Conservation (phyloP, 2,113 vertebrate species). For the Ctenodactylus gundi region DNA sequence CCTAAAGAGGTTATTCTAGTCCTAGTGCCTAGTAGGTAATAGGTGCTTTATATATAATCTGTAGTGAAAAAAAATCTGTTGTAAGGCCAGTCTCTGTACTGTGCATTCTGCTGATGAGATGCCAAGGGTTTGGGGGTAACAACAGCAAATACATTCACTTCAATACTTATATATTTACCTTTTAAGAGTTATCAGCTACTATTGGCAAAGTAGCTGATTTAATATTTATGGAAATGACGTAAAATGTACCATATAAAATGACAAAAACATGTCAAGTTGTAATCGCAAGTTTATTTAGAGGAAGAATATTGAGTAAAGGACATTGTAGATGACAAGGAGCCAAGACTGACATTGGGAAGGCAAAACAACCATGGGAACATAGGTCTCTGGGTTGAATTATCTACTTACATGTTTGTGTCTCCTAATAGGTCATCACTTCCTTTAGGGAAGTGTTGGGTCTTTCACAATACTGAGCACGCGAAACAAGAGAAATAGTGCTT, state of each 20-base stretch:
- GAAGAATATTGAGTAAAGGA: background rate
- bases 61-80: background rate
- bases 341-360: background rate
- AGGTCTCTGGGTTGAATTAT: background rate
- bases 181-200: background rate
- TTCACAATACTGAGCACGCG: background rate
- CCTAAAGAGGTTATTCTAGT: background rate
- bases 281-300: background rate
- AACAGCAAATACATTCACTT: background rate
- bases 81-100: background rate
- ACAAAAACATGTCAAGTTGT: background rate
- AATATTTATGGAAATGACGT: background rate
- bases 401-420: background rate
- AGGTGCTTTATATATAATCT: background rate
- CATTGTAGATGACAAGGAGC: background rate
- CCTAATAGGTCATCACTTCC: background rate
- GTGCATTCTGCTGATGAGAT: background rate
- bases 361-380: background rate
- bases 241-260: background rate
- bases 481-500: constrained; percentile 7
- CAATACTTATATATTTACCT: background rate
- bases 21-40: background rate
- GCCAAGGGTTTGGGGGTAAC: background rate
- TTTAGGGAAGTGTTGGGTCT: background rate
- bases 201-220: background rate